phyloP scores from a whole-genome alignment of 2,797 vertebrate species.

The Xenentodon cancila region DNA sequence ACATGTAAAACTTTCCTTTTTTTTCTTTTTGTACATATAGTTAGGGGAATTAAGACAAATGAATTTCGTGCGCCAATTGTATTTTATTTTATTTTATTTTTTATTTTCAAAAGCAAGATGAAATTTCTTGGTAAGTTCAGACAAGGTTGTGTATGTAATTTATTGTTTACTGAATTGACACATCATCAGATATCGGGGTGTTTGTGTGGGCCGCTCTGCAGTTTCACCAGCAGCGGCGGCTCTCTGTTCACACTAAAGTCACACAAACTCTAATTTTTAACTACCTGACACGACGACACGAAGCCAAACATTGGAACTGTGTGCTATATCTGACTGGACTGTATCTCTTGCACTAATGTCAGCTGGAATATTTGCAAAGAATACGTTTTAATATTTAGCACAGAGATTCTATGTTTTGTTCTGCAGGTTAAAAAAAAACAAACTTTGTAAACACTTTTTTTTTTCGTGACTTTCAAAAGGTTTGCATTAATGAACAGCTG shows the following conservation, averaged over 20 bases:
- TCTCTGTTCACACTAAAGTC: conserved; percentile 65
- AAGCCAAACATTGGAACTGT: conserved; percentile 59
- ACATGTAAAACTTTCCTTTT: conserved; percentile 55
- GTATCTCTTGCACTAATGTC: conserved; percentile 75
- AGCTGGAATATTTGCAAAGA: conserved; percentile 66
- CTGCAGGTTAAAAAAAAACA: conserved; percentile 21
- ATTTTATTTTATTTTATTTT: conserved; percentile 53
- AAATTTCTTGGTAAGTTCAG: conserved; percentile 59
- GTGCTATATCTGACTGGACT: conserved; percentile 65
- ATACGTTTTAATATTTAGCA: conserved; percentile 65
- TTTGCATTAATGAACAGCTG: conserved; percentile 64
- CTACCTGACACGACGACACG: conserved; percentile 48
- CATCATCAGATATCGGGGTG: too few relatives aligned
- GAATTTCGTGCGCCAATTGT: conserved; percentile 78
- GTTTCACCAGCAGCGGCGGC: conserved; percentile 31
- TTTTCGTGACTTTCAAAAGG: conserved; percentile 35
- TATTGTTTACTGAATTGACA: conserved; percentile 77
- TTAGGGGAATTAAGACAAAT: conserved; percentile 68
- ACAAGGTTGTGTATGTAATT: conserved; percentile 77
- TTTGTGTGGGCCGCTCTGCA: too few relatives aligned
- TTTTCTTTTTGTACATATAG: conserved; percentile 76
- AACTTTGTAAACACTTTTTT: conserved; percentile 62
- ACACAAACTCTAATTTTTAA: conserved; percentile 60
- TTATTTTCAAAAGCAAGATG: conserved; percentile 68
- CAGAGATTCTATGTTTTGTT: conserved; percentile 65